Evolutionary conservation across 2,113 vertebrate genomes (phyloP).

Genomic region (Boulengeromyrus knoepffleri): DNA sequence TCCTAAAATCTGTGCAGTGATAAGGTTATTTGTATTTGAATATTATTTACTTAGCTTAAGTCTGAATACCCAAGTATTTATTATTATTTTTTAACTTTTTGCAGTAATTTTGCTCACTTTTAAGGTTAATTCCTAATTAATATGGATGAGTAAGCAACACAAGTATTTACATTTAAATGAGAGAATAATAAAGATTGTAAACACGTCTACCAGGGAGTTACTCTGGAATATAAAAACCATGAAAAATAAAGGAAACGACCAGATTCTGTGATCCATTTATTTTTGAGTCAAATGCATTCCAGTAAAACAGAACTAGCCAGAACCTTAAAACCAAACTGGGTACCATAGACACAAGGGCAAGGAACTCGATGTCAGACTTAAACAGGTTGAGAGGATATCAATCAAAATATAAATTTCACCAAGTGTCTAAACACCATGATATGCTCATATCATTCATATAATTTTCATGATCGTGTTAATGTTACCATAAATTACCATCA

Average conservation of each 20-base stretch:
- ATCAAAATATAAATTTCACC: not conserved
- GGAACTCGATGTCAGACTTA: not conserved
- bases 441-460: conserved; percentile 23
- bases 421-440: not conserved
- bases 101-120: not conserved
- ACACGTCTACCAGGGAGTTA: not conserved
- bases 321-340: conserved; percentile 38
- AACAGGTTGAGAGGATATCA: not conserved
- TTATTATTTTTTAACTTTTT: not conserved
- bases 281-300: conserved; percentile 43
- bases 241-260: not conserved
- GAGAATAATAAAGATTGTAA: not conserved
- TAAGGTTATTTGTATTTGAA: not conserved
- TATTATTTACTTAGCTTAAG: not conserved
- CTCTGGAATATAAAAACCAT: not conserved
- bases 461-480: conserved; percentile 25
- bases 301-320: conserved; percentile 49
- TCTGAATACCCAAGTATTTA: not conserved
- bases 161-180: not conserved
- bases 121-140: not conserved
- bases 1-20: not conserved
- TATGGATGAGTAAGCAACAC: not conserved
- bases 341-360: conserved; percentile 25
- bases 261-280: conserved; percentile 51
- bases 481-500: conserved; percentile 10